phyloP scores from a whole-genome alignment of 2,113 vertebrate genomes.

The Antennarius striatus region DNA sequence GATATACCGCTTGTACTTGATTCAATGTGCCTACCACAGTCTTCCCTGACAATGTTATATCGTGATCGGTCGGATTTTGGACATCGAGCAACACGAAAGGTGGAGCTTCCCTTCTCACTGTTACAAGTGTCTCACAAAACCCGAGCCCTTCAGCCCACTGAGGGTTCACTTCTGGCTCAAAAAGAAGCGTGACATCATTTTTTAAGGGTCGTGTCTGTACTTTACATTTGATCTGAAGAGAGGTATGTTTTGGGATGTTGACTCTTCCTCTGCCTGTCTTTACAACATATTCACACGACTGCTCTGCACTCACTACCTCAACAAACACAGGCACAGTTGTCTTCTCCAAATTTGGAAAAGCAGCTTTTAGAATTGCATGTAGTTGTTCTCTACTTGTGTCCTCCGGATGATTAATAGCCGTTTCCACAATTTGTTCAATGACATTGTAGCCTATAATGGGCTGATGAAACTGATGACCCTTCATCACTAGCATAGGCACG shows the following conservation, averaged over 20 bases:
- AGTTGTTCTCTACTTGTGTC: constrained; percentile 3
- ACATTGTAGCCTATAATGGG: constrained; percentile 49
- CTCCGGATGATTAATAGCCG: neutral
- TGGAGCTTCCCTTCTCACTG: neutral
- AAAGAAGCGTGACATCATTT: constrained; percentile 17
- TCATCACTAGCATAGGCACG: constrained; percentile 30
- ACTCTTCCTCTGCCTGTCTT: constrained; percentile 28
- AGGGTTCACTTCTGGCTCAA: constrained; percentile 24
- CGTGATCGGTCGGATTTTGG: constrained; percentile 21
- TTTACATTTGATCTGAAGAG: constrained; percentile 15
- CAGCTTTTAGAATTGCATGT: neutral
- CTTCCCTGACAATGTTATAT: constrained; percentile 6
- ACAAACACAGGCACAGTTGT: constrained; percentile 3
- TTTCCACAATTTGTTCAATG: constrained; percentile 25
- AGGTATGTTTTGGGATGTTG: constrained; percentile 14
- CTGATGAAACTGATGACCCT: neutral
- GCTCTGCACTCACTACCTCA: constrained; percentile 8
- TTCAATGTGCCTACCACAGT: neutral
- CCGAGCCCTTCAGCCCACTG: constrained; percentile 31
- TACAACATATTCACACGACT: constrained; percentile 14
- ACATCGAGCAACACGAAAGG: constrained; percentile 14
- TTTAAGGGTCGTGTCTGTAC: constrained; percentile 1
- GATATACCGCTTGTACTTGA: no score
- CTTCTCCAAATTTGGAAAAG: constrained; percentile 21
- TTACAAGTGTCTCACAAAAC: constrained; percentile 13